phyloP scores from a whole-genome alignment of 2,113 vertebrate genomes.

The Nymphicus hollandicus region DNA sequence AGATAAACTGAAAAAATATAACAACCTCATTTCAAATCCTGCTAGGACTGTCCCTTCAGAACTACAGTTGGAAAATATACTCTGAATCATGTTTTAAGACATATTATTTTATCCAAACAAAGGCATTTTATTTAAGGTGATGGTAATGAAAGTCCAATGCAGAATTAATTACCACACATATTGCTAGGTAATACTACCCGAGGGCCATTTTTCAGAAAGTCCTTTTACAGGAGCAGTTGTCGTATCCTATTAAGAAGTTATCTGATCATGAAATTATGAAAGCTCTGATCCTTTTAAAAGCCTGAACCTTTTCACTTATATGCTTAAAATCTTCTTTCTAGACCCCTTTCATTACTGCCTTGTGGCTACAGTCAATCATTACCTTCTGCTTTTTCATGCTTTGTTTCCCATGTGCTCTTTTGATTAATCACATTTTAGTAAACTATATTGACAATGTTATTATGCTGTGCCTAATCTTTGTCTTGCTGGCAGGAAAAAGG shows the following conservation, averaged over 20 bases:
- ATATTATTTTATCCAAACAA: background rate
- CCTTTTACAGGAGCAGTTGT: constrained; percentile 1
- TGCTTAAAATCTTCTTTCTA: background rate
- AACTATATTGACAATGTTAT: background rate
- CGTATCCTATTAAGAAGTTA: background rate
- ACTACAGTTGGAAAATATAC: background rate
- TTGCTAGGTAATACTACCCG: background rate
- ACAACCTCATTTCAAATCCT: background rate
- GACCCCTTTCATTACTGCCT: background rate
- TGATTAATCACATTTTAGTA: background rate
- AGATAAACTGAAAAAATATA: background rate
- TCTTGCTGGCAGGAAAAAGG: background rate
- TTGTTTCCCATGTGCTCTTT: background rate
- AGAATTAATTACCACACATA: background rate
- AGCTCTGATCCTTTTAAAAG: constrained; percentile 29
- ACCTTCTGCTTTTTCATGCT: constrained; percentile 23
- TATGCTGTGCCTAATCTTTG: background rate
- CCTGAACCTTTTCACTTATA: constrained; percentile 10
- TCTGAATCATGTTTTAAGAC: background rate
- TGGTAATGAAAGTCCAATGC: background rate
- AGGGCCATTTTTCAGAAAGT: background rate
- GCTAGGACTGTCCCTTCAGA: background rate
- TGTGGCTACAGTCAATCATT: constrained; percentile 2
- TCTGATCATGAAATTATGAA: constrained; percentile 44
- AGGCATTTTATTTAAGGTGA: background rate